Conservation (phyloP, 2,797 vertebrate genomes). For the Cyprinella venusta region DNA sequence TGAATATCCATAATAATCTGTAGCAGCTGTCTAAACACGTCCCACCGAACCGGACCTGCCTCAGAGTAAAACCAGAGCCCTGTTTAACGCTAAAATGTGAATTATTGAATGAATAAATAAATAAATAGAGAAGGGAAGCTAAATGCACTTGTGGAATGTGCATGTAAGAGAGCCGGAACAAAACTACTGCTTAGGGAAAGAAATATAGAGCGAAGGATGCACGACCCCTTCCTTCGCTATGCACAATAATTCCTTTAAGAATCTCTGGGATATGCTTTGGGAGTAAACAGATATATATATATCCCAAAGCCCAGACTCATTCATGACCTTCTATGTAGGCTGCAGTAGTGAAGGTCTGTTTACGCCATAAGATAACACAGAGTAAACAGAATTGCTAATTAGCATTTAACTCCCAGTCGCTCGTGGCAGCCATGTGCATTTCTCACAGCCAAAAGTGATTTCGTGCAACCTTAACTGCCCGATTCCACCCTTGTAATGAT, state of each 20-base stretch:
- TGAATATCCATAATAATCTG: slow-evolving; percentile 64
- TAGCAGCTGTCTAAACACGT: slow-evolving; percentile 80
- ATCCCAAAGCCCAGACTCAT: slow-evolving; percentile 38
- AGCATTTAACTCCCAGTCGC: slow-evolving; percentile 49
- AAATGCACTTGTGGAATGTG: slow-evolving; percentile 71
- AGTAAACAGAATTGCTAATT: slow-evolving; percentile 50
- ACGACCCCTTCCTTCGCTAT: slow-evolving; percentile 33
- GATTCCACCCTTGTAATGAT: slow-evolving; percentile 32
- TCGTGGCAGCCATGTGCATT: slow-evolving; percentile 12
- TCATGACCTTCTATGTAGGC: slow-evolving; percentile 9
- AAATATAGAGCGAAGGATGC: slow-evolving; percentile 54
- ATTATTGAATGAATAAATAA: slow-evolving; percentile 78
- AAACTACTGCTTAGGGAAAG: slow-evolving; percentile 55
- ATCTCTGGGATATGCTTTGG: slow-evolving; percentile 31
- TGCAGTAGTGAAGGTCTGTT: slow-evolving; percentile 27
- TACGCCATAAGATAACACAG: slow-evolving; percentile 34
- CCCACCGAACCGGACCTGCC: slow-evolving; percentile 61
- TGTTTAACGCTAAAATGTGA: slow-evolving; percentile 69
- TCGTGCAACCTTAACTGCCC: not conserved
- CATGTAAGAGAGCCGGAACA: slow-evolving; percentile 53
- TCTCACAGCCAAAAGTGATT: slow-evolving; percentile 5
- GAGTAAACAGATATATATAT: slow-evolving; percentile 10
- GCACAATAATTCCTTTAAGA: slow-evolving; percentile 45
- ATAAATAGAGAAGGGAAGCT: slow-evolving; percentile 63
- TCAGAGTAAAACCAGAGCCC: slow-evolving; percentile 69